These are phyloP conservation scores for Drosophila rellima DNA, from an alignment of 2,888 invertebrate genomes.

Conservation along the genomic window DNA sequence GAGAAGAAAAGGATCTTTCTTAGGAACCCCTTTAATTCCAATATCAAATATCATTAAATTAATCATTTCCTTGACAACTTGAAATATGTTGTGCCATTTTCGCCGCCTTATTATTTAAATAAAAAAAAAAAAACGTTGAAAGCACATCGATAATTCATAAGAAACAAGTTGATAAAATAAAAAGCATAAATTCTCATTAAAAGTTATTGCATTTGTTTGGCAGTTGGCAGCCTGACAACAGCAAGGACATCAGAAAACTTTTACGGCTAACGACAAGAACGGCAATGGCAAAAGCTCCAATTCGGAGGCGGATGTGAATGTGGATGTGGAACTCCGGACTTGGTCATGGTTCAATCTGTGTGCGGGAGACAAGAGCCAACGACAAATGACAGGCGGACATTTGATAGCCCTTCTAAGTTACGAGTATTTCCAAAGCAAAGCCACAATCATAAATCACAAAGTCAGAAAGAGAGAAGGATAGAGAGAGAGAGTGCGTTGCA, in stretches of 20 bases:
- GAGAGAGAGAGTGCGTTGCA: conserved; percentile 21
- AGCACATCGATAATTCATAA: conserved; percentile 46
- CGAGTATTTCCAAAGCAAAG: conserved; percentile 3
- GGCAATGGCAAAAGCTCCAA: conserved; percentile 3
- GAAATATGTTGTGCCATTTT: not conserved
- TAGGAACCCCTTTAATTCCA: too few species aligned
- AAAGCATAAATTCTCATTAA: conserved; percentile 75
- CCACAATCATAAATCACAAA: conserved; percentile 55
- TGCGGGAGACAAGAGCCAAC: conserved; percentile 33
- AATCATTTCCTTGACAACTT: not conserved
- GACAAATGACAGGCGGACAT: conserved; percentile 63
- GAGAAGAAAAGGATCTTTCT: too few species aligned
- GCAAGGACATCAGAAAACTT: conserved; percentile 36
- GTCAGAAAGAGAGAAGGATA: conserved; percentile 7
- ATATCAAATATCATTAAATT: not conserved
- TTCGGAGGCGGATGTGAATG: conserved; percentile 6
- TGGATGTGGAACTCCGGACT: conserved; percentile 12
- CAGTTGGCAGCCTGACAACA: conserved; percentile 41
- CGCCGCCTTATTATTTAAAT: not conserved
- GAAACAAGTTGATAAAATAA: conserved; percentile 47
- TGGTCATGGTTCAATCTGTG: conserved; percentile 23
- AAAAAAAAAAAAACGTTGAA: conserved; percentile 16
- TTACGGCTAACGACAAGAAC: conserved; percentile 27
- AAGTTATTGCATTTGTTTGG: conserved; percentile 64
- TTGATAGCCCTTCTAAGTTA: conserved; percentile 31